Evolutionary conservation across 1,140 invertebrate genomes (phyloP), one percentile per base, ranked within the genome.

Genomic region (Brachionus calyciflorus): DNA sequence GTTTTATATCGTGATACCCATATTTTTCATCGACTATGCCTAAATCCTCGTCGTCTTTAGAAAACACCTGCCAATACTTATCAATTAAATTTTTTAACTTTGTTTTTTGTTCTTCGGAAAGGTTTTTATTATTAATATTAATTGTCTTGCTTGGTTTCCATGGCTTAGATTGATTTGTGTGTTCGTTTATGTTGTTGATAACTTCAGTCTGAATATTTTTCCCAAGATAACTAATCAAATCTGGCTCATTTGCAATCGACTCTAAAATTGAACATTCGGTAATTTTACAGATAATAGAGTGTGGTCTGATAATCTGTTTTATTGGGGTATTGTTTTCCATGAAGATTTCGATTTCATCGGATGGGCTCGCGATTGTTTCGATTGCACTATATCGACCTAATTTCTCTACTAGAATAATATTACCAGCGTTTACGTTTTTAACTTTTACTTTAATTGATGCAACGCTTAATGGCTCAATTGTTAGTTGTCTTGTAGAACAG

Each of bases 281-380:
- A n/a, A n/a, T n/a, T n/a, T n/a, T n/a, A n/a, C n/a, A n/a, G n/a
- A n/a, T n/a, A n/a, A n/a, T n/a, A n/a, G n/a, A n/a, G n/a, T n/a
- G n/a, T n/a, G n/a, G n/a, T n/a, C n/a, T n/a, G n/a, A n/a, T n/a
- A n/a, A n/a, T n/a, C n/a, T n/a, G n/a, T n/a, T n/a, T n/a, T n/a
- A n/a, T n/a, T n/a, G 46, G 51, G 24, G 51, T 53, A 53, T 53
- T 53, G 51, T 53, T 53, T 53, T 53, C 51, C 21, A 53, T 17
- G 21, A 21, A 53, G 1, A 53, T 53, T 53, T 53, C 28, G 28
- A 53, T 5, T 53, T 6, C 21, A 26, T 53, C 51, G 1, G 24
- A 26, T 6, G 51, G 21, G 7, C 28, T 14, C 28, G 24, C 21
- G 24, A 53, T 53, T 53, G 51, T 26, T 53, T 48, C 46, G 46